These are phyloP conservation scores for Cristatella mucedo DNA, from an alignment of 2,888 invertebrate genomes.

Conservation along the genomic window DNA sequence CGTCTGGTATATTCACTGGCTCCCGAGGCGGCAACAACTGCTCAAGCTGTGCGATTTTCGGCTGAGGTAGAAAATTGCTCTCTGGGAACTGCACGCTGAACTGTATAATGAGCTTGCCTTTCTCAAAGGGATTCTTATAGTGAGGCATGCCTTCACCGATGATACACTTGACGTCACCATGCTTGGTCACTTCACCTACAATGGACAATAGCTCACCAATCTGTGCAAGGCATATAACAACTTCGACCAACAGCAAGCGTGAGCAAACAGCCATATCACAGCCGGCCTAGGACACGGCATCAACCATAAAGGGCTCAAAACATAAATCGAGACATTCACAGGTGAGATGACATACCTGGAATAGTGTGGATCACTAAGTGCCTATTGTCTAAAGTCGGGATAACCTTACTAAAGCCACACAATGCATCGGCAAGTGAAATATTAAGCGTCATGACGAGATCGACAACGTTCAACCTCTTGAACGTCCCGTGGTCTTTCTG, in stretches of 20 bases:
- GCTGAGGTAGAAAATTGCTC: conserved; percentile 56
- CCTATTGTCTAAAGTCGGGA: conserved; percentile 75
- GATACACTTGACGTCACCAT: conserved; percentile 72
- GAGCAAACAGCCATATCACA: too few species aligned
- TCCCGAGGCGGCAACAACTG: too few species aligned
- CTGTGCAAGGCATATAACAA: too few species aligned
- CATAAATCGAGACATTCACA: too few species aligned
- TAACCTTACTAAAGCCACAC: conserved; percentile 80
- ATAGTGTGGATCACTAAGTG: conserved; percentile 64
- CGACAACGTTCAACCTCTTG: conserved; percentile 42
- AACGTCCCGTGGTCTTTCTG: conserved; percentile 73
- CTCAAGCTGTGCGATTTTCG: too few species aligned
- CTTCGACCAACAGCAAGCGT: too few species aligned
- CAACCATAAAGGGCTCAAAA: too few species aligned
- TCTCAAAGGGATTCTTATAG: conserved; percentile 81
- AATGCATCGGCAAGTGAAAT: conserved; percentile 77
- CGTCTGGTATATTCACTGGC: too few species aligned
- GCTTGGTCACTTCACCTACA: conserved; percentile 72
- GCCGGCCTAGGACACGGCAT: too few species aligned
- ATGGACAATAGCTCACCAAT: too few species aligned
- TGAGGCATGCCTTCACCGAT: conserved; percentile 90
- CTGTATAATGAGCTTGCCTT: conserved; percentile 72
- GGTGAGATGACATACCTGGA: conserved; percentile 49
- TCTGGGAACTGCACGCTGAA: conserved; percentile 67
- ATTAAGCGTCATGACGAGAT: conserved; percentile 68